These are phyloP conservation scores for Drosophila stalkeri DNA, from an alignment of 2,888 invertebrate species.

Conservation along the genomic window DNA sequence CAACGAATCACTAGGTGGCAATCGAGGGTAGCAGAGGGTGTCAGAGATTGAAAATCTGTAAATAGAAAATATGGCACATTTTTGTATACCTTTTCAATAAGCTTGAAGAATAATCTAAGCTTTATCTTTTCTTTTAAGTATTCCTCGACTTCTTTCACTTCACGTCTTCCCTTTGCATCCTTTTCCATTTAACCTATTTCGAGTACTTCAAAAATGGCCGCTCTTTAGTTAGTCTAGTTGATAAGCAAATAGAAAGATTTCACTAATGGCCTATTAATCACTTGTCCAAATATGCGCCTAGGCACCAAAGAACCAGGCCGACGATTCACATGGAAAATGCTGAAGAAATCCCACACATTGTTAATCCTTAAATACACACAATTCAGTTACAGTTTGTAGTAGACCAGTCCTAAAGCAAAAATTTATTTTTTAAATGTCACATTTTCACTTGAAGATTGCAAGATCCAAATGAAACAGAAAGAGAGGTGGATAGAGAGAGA, in stretches of 20 bases:
- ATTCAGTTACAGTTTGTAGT: conserved; percentile 32
- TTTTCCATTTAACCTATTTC: neutral
- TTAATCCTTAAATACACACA: conserved; percentile 67
- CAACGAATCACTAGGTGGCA: neutral
- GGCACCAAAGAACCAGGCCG: conserved; percentile 54
- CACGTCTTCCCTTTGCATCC: neutral
- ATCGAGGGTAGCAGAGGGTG: neutral
- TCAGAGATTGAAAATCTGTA: neutral
- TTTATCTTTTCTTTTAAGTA: neutral
- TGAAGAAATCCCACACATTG: conserved; percentile 71
- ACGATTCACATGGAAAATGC: conserved; percentile 52
- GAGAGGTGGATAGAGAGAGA: neutral
- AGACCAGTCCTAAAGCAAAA: conserved; percentile 42
- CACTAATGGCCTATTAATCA: conserved; percentile 73
- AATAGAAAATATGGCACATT: neutral
- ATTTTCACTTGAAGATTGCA: conserved; percentile 61
- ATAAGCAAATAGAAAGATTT: conserved; percentile 57
- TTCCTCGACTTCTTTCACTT: neutral
- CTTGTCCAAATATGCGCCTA: conserved; percentile 61
- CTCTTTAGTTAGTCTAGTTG: conserved; percentile 12
- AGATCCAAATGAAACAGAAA: neutral
- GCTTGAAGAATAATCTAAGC: too few relatives aligned
- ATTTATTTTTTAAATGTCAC: conserved; percentile 68
- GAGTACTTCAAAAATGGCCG: conserved; percentile 11
- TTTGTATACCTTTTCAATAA: neutral